Evolutionary conservation across 2,113 vertebrate species (phyloP).

Genomic region (Morone saxatilis): DNA sequence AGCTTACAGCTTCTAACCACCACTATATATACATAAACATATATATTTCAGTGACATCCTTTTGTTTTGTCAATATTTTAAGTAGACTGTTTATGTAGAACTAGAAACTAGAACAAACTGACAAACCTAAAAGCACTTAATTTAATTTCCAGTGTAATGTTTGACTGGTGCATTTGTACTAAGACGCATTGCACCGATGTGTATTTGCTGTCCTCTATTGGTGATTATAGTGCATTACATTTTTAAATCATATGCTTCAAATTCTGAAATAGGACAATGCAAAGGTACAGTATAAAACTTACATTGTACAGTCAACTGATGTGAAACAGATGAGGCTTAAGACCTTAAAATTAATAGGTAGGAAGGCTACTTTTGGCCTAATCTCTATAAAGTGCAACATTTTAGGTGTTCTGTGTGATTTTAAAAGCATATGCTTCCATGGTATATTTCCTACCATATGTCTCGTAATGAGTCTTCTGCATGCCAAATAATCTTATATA

Average conservation of each 20-base stretch:
- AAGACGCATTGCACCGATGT: neutral
- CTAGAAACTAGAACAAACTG: neutral
- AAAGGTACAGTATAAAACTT: neutral
- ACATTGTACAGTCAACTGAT: neutral
- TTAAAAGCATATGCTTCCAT: neutral
- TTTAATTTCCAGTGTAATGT: neutral
- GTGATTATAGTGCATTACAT: neutral
- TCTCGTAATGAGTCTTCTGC: neutral
- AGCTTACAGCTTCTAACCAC: neutral
- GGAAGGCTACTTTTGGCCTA: neutral
- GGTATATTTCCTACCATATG: neutral
- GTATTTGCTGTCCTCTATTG: conserved; percentile 67
- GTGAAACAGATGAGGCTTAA: neutral
- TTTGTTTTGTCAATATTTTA: neutral
- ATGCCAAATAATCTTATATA: neutral
- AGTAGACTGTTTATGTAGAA: neutral
- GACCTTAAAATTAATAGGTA: neutral
- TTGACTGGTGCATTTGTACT: too few species aligned
- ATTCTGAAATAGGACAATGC: neutral
- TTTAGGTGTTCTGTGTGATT: neutral
- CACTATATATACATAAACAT: too few species aligned
- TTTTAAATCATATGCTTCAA: neutral
- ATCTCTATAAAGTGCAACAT: too few species aligned
- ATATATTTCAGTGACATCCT: neutral
- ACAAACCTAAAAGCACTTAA: neutral